Evolutionary conservation across 92 coral and sea anemone genomes (phyloP).

Genomic region (Epizoanthus illoricatus): DNA sequence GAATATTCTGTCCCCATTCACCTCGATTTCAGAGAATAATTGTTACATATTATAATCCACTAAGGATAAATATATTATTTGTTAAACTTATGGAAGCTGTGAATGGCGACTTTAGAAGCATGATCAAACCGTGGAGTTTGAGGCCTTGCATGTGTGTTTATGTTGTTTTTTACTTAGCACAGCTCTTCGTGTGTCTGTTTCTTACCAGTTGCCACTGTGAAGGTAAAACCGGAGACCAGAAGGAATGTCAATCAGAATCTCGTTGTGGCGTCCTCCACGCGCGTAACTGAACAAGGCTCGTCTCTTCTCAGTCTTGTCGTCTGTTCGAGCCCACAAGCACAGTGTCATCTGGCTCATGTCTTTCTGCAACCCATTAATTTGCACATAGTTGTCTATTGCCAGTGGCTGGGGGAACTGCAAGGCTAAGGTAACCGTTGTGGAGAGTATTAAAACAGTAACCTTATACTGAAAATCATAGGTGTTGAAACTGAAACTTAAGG

Average conservation of each 20-base stretch:
- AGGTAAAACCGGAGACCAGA: conserved; percentile 32
- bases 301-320: conserved; percentile 15
- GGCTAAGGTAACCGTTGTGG: neutral
- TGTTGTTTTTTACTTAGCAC: too few species aligned
- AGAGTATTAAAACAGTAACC: neutral
- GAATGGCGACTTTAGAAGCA: too few species aligned
- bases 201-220: conserved; percentile 41
- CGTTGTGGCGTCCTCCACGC: conserved; percentile 34
- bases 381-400: conserved; percentile 22
- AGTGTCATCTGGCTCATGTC: conserved; percentile 32
- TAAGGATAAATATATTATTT: too few species aligned
- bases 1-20: too few species aligned
- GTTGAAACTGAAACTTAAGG: too few species aligned
- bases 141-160: too few species aligned
- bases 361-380: conserved; percentile 6
- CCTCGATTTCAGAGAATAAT: too few species aligned
- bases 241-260: conserved; percentile 31
- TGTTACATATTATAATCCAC: too few species aligned
- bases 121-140: too few species aligned
- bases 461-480: neutral
- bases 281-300: conserved; percentile 38
- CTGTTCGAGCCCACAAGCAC: conserved; percentile 39
- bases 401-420: conserved; percentile 25
- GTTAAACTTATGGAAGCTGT: too few species aligned
- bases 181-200: too few species aligned